phyloP scores from a whole-genome alignment of 2,888 invertebrate genomes.

The Ischnura elegans region DNA sequence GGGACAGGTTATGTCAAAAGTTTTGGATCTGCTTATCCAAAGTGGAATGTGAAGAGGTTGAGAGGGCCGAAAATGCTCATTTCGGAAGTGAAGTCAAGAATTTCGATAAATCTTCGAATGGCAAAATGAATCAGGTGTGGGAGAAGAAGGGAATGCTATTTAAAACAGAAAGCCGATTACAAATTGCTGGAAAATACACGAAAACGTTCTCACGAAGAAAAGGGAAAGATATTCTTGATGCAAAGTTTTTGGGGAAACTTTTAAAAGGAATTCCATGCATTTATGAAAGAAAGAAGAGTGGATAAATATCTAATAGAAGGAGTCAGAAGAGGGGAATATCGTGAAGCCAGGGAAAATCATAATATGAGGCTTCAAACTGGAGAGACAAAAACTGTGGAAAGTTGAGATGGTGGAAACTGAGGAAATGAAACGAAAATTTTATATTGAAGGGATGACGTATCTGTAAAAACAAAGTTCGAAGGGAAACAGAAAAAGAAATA shows the following conservation, averaged over 20 bases:
- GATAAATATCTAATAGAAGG: not conserved
- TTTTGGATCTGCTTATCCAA: not conserved
- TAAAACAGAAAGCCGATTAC: not conserved
- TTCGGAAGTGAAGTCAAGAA: not conserved
- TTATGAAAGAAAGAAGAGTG: not conserved
- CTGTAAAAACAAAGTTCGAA: not conserved
- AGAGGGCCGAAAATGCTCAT: not conserved
- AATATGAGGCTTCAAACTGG: not conserved
- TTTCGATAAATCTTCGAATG: not conserved
- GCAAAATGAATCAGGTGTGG: not conserved
- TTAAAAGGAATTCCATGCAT: not conserved
- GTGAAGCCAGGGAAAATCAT: not conserved
- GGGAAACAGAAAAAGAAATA: slow-evolving; percentile 28
- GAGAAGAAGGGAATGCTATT: not conserved
- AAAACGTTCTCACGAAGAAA: not conserved
- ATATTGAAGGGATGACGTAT: not conserved
- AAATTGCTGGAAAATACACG: not conserved
- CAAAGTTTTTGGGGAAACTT: not conserved
- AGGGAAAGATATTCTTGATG: not conserved
- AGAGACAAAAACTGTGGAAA: not conserved
- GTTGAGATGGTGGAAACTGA: slow-evolving; percentile 5
- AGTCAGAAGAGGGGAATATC: not conserved
- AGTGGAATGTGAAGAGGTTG: not conserved
- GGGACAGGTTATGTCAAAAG: not conserved
- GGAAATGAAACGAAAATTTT: not conserved